Percentiles rank a stretch among this genome's conserved stretches.
phyloP scores from a whole-genome alignment of 2,797 vertebrate genomes.

The Gymnothorax javanicus region DNA sequence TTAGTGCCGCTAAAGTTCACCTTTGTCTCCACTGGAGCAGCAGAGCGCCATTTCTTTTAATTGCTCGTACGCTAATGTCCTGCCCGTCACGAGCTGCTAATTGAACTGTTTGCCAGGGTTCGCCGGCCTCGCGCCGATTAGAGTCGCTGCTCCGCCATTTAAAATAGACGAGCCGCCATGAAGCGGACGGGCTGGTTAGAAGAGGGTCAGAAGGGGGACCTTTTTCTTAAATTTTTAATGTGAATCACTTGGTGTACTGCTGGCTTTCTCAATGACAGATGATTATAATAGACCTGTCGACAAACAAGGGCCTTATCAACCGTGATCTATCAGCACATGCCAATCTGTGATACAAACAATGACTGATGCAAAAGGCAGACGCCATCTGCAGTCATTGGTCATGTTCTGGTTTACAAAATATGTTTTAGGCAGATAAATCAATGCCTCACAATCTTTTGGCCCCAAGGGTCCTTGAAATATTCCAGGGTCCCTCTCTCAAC shows the following conservation, averaged over 20 bases:
- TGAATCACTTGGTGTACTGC: background rate
- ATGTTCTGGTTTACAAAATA: too few relatives aligned
- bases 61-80: background rate
- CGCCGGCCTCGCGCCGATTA: background rate
- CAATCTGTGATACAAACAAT: too few relatives aligned
- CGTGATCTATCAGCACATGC: too few relatives aligned
- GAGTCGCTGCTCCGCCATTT: background rate
- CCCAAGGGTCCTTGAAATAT: too few relatives aligned
- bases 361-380: too few relatives aligned
- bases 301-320: background rate
- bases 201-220: background rate
- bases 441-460: too few relatives aligned
- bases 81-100: background rate
- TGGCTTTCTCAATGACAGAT: background rate
- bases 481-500: too few relatives aligned
- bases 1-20: background rate
- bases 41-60: background rate
- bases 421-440: too few relatives aligned
- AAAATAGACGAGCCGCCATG: background rate
- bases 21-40: background rate
- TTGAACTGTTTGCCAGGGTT: background rate
- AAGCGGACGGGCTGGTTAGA: background rate
- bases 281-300: background rate
- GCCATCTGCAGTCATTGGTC: too few relatives aligned
- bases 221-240: background rate